Percentiles rank a stretch among this genome's conserved stretches.
Evolutionary conservation across 2,113 vertebrate species (phyloP).

Genomic region (Strix aluco): DNA sequence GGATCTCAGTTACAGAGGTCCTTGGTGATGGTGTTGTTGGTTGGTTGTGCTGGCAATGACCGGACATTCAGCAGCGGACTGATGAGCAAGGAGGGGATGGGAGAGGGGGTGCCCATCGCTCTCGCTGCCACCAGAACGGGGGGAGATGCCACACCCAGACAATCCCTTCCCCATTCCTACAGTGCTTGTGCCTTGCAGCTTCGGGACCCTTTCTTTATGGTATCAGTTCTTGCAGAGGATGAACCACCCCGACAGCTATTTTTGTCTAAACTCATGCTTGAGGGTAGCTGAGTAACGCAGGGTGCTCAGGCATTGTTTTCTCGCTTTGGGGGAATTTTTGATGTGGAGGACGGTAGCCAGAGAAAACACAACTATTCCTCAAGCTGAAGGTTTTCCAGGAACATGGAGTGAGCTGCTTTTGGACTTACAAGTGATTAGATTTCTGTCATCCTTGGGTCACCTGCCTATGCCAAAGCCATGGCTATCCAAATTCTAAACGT

Average conservation of each 20-base stretch:
- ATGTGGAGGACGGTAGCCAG: not conserved
- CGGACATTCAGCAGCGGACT: accelerated
- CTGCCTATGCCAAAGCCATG: not conserved
- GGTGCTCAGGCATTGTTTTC: not conserved
- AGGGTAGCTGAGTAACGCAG: not conserved
- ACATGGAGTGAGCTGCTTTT: not conserved
- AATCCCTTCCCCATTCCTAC: not conserved
- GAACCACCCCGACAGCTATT: not conserved
- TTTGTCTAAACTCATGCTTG: not conserved
- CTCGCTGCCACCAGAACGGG: accelerated
- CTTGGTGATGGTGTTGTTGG: not conserved
- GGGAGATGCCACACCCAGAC: not conserved
- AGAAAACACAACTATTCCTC: not conserved
- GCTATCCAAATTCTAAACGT: not conserved
- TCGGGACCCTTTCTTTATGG: not conserved
- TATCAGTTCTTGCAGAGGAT: not conserved
- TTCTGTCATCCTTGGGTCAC: not conserved
- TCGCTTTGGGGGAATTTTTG: not conserved
- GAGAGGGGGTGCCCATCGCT: not conserved
- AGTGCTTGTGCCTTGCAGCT: not conserved
- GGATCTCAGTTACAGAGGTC: not conserved
- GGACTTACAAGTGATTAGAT: not conserved
- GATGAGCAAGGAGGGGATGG: not conserved
- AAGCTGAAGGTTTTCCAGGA: not conserved
- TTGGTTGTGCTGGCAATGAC: not conserved